Evolutionary conservation across 2,797 vertebrate species (phyloP), one percentile per base, ranked within the genome.

Genomic region (Onychomys arenicola): DNA sequence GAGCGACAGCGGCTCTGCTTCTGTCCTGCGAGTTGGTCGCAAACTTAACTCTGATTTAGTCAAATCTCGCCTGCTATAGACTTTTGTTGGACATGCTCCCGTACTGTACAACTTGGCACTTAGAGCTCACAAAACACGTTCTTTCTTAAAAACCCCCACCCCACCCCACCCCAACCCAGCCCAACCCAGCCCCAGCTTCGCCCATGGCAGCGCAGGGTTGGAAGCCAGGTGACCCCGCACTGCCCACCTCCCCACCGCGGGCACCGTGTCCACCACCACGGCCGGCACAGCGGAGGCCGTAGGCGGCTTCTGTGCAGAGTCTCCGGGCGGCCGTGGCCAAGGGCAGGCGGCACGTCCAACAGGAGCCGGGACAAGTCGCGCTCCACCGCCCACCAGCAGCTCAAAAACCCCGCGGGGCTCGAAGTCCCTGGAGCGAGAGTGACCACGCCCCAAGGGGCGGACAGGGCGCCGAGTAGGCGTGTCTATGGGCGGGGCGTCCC

Each of bases 321-420:
- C 19, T 65, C 63, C 1, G n/a, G 75, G 23, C 75, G 14, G 21
- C 88, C 12, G 23, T 49, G 59, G 59, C 43, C 43, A 2, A 67
- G 14, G 17, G 6, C 34, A n/a, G 19, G 46, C 27, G 37, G 0
- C 77, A 29, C 55, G 32, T 59, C 55, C 57, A 46, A 13, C 12
- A 71, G 2, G 0, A 37, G 40, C 29, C 19, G 43, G 0, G 4
- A 43, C 19, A 0, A 40, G n/a, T 61, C 5, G 27, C 16, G 21
- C 73, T n/a, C 67, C 9, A 52, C 25, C 21, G 10, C 49, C 88
- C 21, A 29, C 82, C 6, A 2, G 0, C 59, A 0, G 5, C n/a
- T 19, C 4, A 0, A 34, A 55, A 12, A 32, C 17, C 2, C 25
- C 0, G 21, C 16, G 0, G 23, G 23, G 21, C 65, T 0, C 0